Evolutionary conservation across 2,888 invertebrate genomes (phyloP).

Genomic region (Ceriagrion tenellum): DNA sequence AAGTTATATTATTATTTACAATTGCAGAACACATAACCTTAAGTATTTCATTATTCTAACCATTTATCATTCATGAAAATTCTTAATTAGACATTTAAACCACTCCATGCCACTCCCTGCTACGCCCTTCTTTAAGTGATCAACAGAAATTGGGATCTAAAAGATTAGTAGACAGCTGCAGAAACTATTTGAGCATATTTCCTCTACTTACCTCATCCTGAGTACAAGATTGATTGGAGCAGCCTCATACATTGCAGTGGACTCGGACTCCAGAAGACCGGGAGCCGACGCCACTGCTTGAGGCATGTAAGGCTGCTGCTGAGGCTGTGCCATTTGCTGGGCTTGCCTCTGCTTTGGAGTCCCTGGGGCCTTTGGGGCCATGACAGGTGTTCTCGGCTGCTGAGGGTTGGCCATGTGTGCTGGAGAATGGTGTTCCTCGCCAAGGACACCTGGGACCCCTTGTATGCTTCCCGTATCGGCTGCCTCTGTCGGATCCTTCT

Average conservation of each 20-base stretch:
- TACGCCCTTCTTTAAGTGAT: too few species aligned
- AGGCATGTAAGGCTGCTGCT: constrained; percentile 6
- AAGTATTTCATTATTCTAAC: too few species aligned
- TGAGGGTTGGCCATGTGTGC: constrained; percentile 52
- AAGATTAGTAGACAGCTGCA: background rate
- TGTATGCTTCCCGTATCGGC: constrained; percentile 75
- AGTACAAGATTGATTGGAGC: constrained; percentile 89
- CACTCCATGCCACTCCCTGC: too few species aligned
- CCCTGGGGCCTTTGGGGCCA: constrained; percentile 48
- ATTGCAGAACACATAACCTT: too few species aligned
- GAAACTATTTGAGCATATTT: background rate
- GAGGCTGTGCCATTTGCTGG: background rate
- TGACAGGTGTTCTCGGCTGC: background rate
- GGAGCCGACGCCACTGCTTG: background rate
- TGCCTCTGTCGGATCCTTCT: constrained; percentile 76
- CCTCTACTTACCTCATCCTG: constrained; percentile 86
- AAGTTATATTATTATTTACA: too few species aligned
- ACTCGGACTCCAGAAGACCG: background rate
- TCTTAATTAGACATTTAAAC: too few species aligned
- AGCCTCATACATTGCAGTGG: constrained; percentile 67
- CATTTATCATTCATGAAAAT: too few species aligned
- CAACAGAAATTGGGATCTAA: background rate
- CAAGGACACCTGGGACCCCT: constrained; percentile 71
- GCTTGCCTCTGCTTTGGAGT: constrained; percentile 68
- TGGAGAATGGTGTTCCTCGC: constrained; percentile 9